Evolutionary conservation across 2,888 invertebrate genomes (phyloP), one percentile per base, ranked within the genome.

Genomic region (Chrysolina oricalcia): DNA sequence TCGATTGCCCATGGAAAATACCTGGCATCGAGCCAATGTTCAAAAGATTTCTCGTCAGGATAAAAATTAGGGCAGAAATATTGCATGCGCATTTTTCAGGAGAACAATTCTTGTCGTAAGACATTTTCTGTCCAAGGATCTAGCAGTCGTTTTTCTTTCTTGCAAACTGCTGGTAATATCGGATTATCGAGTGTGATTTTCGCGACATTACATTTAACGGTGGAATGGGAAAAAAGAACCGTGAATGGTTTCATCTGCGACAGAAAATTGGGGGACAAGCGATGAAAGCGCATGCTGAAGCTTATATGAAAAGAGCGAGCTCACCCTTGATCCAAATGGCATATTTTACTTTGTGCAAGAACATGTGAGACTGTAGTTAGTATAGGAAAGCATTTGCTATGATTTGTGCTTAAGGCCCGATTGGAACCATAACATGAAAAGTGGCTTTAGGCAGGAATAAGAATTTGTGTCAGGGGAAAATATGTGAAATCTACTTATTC

Each of bases 11-110:
- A 15, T 1, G 19, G 17, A n/a, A 59, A 27, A 59, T 59, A 27
- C 27, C 35, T 59, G 59, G 59, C 59, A 27, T 6, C n/a, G 59
- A 27, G 35, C 59, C 59, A 59, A 59, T 2, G 59, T 35, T n/a
- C 8, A n/a, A 59, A 59, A 59, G 19, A 59, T 27, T 59, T 59
- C 59, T 35, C n/a, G 23, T 35, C 59, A 17, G 35, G 17, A 8
- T 6, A 35, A 59, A n/a, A 59, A 59, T 59, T 27, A 5, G 13
- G 27, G 11, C 35, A n/a, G 35, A 35, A 35, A 59, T 59, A 59
- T 35, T 59, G 27, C 59, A 27, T 15, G 59, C 27, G n/a, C 35
- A 59, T 59, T 27, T 59, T 59, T 59, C 27, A 35, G 35, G n/a
- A 15, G 59, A 59, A 27, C 59, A 59, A 59, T 50, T 35, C 59